Base-by-base conservation (phyloP, 2,113 vertebrate genomes). In the Spea bombifrons region DNA sequence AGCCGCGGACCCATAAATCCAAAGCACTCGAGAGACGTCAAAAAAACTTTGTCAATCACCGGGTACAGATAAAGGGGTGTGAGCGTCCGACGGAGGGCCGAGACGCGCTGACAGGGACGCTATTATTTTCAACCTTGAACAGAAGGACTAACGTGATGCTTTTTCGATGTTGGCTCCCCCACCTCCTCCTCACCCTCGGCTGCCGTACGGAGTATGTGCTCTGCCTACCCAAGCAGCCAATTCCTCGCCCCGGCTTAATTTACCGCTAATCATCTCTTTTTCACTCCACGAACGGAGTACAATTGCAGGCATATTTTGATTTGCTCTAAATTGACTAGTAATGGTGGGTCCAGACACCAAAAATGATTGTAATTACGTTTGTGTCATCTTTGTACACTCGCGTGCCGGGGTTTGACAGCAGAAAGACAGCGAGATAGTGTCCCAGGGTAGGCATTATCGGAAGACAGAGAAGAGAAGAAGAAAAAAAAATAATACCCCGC, bases 221-320 rank as follows among this genome's bases (percentile, higher is more conserved):
- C 53, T 47, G 72, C 69, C 74, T 81, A 73, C 73, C 76, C 71
- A 49, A 84, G 78, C 81, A 84, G 48, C 49, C 48, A n/a, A 16
- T 82, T 74, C 77, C 76, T 84, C 69, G 69, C 71, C 74, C 64
- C 75, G 84, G 82, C 83, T 86, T 84, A 81, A 82, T 83, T 87
- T 83, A 85, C 81, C 83, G 77, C 67, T 82, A 82, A 87, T 82
- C 13, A 5, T 68, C 82, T 82, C 79, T 83, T 63, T 30, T 84
- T 81, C 71, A 76, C 74, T 80, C 75, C 15, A 10, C 49, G 71
- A 83, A 68, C 45, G 4, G 49, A 86, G 73, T 12, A 68, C 76
- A 78, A 79, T 82, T 75, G 69, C 81, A 81, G 82, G 79, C 59
- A 61, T 73, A 63, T 84, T 85, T 83, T 86, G 83, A 84, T 88